Evolutionary conservation across 2,113 vertebrate genomes (phyloP), one percentile per base, ranked within the genome.

Genomic region (Chaetura pelagica): DNA sequence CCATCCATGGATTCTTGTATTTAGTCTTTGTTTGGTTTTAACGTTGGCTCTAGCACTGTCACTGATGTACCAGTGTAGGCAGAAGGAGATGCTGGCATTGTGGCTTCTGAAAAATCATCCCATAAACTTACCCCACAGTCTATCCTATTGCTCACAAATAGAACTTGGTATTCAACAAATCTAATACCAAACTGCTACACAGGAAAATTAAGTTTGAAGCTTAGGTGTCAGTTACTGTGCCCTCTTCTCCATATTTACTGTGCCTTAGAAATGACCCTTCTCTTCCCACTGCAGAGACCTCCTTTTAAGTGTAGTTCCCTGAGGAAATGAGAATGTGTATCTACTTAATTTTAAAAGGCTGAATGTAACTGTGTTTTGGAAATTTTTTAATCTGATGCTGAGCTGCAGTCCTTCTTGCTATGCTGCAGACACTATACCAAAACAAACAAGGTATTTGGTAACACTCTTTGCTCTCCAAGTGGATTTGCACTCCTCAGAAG

Each of bases 291-390:
- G 72, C 71, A 86, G 7, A 84, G 20, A 75, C 66, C 67, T 91
- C 84, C 67, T 96, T 93, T 88, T 63, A 94, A 93, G 67, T 58
- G 54, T 11, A 15, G 83, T 95, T 94, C 85, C 78, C 82, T 44
- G 5, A 58, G 90, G 87, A 93, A 88, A 91, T 58, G 35, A 79
- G 74, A 44, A 58, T 83, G 77, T 68, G 49, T 38, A 73, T 79
- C 84, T 79, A 61, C 49, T 90, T 81, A 34, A 86, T 90, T 89
- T 73, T 11, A 91, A 81, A 92, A 59, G 74, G 46, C 74, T 69
- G 77, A 79, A 35, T 57, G 38, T 49, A 91, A 75, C 74, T 73
- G 52, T 91, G 94, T 89, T 96, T 96, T 94, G 91, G 94, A 95
- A 96, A 54, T 85, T 30, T 93, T 97, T 90, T 87, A 58, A 87